Base-by-base conservation (phyloP, 2,113 vertebrate genomes). In the Myiagra hebetior region DNA sequence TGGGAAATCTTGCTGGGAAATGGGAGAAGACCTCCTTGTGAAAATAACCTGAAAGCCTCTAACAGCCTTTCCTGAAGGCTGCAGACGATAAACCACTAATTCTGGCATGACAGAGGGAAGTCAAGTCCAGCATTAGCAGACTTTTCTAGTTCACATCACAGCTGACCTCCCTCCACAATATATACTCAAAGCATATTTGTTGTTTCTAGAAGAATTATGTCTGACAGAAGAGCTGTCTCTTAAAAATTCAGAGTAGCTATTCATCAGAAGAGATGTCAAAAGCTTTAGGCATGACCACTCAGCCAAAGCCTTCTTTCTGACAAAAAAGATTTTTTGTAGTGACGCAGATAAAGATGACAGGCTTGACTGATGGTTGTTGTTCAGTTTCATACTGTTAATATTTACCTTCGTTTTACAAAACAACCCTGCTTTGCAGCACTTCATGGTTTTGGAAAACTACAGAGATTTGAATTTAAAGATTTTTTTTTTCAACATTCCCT, bases 161-260 rank as follows among this genome's bases (percentile, higher is more conserved):
- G 60, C 65, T 96, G 94, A 96, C 91, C 89, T 91, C 42, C 28
- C 47, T 91, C 87, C 68, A 79, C 77, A 92, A 70, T 28, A 88
- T 27, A 84, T 84, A 84, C 60, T 93, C 77, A 85, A 88, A 96
- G 56, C 72, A 95, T 79, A 93, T 90, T 96, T 93, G 79, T 90
- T 95, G 68, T 67, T 96, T 91, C 95, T 97, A 82, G 85, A 95
- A 75, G 76, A 95, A 94, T 91, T 96, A 91, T 46, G 56, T 78
- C 92, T 96, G 93, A 96, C 89, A 94, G 87, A 93, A 95, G 53
- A 90, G 62, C 49, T 79, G 52, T 64, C 62, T 94, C 69, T 74
- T 82, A 82, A 94, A 96, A 94, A 96, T 95, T 93, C 79, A 74
- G 89, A 20, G 72, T 73, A 88, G 82, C 50, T 85, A 44, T 93